phyloP scores from a whole-genome alignment of 2,888 invertebrate genomes.

The Camponotus fellah region DNA sequence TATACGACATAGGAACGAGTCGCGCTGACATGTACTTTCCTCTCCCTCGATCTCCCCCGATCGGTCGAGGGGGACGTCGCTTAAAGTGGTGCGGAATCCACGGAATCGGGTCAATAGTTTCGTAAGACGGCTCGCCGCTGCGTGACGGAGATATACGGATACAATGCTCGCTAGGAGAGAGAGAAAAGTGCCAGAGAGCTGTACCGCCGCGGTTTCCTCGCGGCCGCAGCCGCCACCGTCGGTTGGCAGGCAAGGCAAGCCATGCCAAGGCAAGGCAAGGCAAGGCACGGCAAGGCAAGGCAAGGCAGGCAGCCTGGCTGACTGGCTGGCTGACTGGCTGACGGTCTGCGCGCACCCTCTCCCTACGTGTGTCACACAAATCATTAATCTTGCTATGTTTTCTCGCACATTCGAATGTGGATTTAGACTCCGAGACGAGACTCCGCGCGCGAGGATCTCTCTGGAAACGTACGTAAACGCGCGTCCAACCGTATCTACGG shows the following conservation, averaged over 20 bases:
- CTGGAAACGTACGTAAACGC: constrained; percentile 72
- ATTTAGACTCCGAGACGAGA: constrained; percentile 83
- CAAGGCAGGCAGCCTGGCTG: constrained; percentile 41
- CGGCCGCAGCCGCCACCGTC: constrained; percentile 66
- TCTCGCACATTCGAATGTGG: constrained; percentile 86
- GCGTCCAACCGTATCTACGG: constrained; percentile 62
- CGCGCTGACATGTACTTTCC: not conserved
- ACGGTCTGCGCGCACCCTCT: constrained; percentile 77
- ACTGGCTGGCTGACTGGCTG: constrained; percentile 48
- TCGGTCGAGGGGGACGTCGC: constrained; percentile 6
- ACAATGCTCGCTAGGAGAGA: constrained; percentile 56
- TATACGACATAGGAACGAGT: not conserved
- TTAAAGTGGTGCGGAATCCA: constrained; percentile 31
- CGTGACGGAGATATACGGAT: constrained; percentile 36
- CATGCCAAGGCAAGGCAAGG: no score
- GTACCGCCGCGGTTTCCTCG: constrained; percentile 77
- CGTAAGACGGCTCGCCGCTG: constrained; percentile 21
- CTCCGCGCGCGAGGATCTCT: constrained; percentile 80
- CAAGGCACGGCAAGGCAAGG: no score
- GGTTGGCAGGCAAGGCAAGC: constrained; percentile 34
- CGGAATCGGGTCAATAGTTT: constrained; percentile 54
- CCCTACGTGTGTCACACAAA: constrained; percentile 82
- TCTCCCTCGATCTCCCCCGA: not conserved
- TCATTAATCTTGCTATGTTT: constrained; percentile 86
- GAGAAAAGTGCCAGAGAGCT: constrained; percentile 78